Evolutionary conservation across 2,888 invertebrate genomes (phyloP), one percentile per base, ranked within the genome.

Genomic region (Alcis repandata): DNA sequence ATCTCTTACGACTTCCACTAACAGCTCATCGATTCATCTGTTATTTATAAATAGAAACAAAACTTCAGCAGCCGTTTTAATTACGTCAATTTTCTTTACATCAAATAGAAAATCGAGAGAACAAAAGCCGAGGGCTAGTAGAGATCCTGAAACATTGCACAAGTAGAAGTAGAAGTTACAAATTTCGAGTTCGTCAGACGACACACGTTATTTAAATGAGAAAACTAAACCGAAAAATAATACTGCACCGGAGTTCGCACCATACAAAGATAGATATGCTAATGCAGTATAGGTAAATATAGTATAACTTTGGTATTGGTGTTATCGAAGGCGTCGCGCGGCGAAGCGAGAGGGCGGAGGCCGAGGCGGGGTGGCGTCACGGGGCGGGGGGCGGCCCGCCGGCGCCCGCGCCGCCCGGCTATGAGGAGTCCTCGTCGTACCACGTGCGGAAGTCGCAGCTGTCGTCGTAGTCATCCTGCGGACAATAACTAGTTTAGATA

Each of bases 361-460:
- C 17, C 32, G 19, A 17, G 48, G 1, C 33, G 32, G 72, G 71
- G 43, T 53, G 43, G 20, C 59, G 72, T 63, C 68, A 71, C 65
- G 63, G 57, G 71, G 63, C 64, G 8, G 32, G 68, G 66, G 59
- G 63, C 59, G 58, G 63, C 68, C 71, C 61, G 72, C 19, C 72
- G 73, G 76, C 72, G 76, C 74, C 73, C 67, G 22, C 66, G 61
- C 70, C 71, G 68, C 68, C 68, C 77, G 76, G 90, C 92, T 92
- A 93, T 89, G 92, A 91, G 40, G 92, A 92, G 82, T 93, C 92
- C 57, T 91, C 93, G 74, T 92, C 93, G 80, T 92, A 91, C 92
- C 92, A 93, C 69, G 89, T 85, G 72, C 89, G 91, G 81, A 90
- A 88, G 79, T 92, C 91, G 73, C 86, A 87, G 76, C 83, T 89